Conservation (phyloP, 2,113 vertebrate genomes). For the Ictalurus punctatus region DNA sequence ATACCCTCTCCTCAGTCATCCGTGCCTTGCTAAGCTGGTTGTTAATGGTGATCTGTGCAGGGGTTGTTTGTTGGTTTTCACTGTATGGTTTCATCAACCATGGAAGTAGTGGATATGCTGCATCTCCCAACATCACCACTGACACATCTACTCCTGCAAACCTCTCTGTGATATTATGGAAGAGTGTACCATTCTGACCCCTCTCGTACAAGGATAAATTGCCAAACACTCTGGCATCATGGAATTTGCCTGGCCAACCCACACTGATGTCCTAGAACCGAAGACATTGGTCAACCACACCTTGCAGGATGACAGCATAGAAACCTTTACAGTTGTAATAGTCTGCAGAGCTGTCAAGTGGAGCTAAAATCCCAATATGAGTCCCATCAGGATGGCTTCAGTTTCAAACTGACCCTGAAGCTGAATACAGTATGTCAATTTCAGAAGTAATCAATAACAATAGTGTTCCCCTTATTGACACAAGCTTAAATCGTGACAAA, state of each 20-base stretch:
- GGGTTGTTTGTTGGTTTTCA: constrained; percentile 22
- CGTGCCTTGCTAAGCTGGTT: neutral
- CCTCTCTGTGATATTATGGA: constrained; percentile 11
- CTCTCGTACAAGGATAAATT: constrained; percentile 14
- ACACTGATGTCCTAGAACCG: too few species aligned
- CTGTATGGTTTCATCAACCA: constrained; percentile 42
- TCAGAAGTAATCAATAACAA: neutral
- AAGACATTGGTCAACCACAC: constrained; percentile 39
- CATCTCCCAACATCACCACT: neutral
- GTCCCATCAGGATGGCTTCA: too few species aligned
- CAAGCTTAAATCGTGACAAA: neutral
- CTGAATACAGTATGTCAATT: neutral
- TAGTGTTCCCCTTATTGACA: neutral
- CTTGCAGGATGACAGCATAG: constrained; percentile 12
- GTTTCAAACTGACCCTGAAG: neutral
- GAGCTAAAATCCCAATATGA: too few species aligned
- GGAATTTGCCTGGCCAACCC: constrained; percentile 30
- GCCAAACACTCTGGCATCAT: constrained; percentile 14
- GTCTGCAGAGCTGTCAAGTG: too few species aligned
- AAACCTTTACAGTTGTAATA: constrained; percentile 3
- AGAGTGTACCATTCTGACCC: constrained; percentile 10
- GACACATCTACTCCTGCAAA: constrained; percentile 22
- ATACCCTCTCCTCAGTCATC: neutral
- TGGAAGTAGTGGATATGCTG: constrained; percentile 12
- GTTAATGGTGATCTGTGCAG: constrained; percentile 32